Percentiles rank a stretch among this genome's conserved stretches.
Conservation (phyloP, 53 echinoderm and acorn worm species). For the Apostichopus leukothele region DNA sequence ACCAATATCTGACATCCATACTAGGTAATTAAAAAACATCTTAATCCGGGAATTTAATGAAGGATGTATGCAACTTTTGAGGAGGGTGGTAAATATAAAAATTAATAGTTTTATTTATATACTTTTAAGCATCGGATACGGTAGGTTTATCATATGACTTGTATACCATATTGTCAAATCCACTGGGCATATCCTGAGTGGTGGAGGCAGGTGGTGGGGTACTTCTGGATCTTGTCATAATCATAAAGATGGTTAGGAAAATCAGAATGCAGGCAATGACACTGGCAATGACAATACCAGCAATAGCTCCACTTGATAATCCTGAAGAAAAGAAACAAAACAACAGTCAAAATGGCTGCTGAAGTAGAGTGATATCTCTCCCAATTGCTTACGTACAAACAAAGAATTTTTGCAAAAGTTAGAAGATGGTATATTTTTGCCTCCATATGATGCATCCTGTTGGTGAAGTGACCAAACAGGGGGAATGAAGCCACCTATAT, state of each 20-base stretch:
- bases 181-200: background rate
- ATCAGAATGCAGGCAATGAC: constrained; percentile 44
- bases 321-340: constrained; percentile 2
- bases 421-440: no score
- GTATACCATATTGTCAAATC: constrained; percentile 56
- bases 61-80: no score
- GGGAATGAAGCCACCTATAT: no score
- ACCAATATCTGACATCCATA: no score
- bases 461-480: no score
- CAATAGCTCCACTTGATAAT: constrained; percentile 62
- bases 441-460: no score
- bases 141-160: constrained; percentile 35
- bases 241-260: constrained; percentile 40
- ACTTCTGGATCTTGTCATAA: constrained; percentile 34
- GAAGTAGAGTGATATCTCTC: no score
- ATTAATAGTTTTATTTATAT: background rate
- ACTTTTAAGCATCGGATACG: background rate
- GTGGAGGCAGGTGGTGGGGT: constrained; percentile 43
- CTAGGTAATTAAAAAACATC: no score
- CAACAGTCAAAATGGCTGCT: background rate
- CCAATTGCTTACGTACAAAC: no score
- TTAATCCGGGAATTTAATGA: no score
- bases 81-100: no score
- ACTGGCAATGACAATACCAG: constrained; percentile 62
- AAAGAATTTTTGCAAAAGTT: no score